Evolutionary conservation across 2,888 invertebrate genomes (phyloP).

Genomic region (Syrista parreyssii): DNA sequence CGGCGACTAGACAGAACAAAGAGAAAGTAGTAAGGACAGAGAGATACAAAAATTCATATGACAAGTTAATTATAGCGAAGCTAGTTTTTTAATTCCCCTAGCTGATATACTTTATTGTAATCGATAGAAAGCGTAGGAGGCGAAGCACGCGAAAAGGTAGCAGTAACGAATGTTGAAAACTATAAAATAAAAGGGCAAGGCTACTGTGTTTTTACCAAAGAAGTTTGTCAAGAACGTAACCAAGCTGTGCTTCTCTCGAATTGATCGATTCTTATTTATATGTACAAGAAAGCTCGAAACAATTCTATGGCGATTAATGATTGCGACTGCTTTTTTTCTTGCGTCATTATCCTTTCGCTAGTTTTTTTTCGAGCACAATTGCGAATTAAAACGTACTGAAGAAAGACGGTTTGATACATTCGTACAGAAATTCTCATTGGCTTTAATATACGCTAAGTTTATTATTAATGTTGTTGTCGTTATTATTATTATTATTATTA

Average conservation of each 20-base stretch:
- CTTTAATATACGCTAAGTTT: constrained; percentile 7
- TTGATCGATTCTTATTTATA: neutral
- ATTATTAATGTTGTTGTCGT: neutral
- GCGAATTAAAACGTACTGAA: neutral
- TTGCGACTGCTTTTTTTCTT: neutral
- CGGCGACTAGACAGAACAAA: neutral
- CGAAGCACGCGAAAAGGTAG: constrained; percentile 20
- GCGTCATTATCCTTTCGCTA: neutral
- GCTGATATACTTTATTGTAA: constrained; percentile 13
- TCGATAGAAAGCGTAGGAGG: constrained; percentile 23
- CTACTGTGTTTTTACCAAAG: neutral
- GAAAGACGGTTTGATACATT: constrained; percentile 13
- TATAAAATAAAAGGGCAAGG: constrained; percentile 1
- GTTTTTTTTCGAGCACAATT: neutral
- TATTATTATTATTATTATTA: neutral
- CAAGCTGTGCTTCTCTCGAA: neutral
- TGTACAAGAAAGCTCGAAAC: neutral
- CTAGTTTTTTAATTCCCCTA: neutral
- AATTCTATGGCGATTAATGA: neutral
- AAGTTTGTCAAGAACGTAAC: neutral
- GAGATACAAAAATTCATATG: neutral
- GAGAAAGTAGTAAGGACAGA: neutral
- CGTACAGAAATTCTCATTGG: constrained; percentile 5
- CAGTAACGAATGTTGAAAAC: constrained; percentile 21
- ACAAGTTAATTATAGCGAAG: neutral